Evolutionary conservation across 2,797 vertebrate species (phyloP), one percentile per base, ranked within the genome.

Genomic region (Glossophaga mutica): DNA sequence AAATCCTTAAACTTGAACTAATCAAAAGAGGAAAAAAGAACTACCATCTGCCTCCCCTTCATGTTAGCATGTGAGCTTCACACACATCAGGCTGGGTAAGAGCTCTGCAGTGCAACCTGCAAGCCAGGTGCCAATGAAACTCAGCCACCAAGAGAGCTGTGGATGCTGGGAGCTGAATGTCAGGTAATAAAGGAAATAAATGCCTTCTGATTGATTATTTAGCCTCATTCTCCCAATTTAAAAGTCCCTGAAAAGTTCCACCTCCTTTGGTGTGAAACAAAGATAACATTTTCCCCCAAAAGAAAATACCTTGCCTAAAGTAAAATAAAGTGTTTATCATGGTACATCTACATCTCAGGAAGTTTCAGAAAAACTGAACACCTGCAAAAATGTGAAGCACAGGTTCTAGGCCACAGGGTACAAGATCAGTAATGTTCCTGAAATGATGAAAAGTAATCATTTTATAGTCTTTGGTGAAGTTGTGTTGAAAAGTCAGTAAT

Each of bases 401-500:
- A 18, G 24, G 24, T 59, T 89, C 71, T 46, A 67, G 85, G 48
- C 55, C 42, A 52, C 29, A 50, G 37, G 42, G 62, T 48, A 19
- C 1, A 48, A 93, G n/a, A 77, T 29, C 46, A 92, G 32, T 62
- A 50, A 91, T 82, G 68, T 92, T 48, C 57, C 57, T 57, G 32
- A 94, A 84, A 95, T 81, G 87, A 87, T 34, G 44, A 92, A 65
- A 91, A 85, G 12, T 39, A 62, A 94, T 96, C 57, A 70, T 81
- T 77, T 94, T 93, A 81, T 8, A 95, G 94, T 78, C 74, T 92
- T 93, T 19, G 44, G 55, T 74, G 42, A 92, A 95, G 88, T 59
- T 94, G 76, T 88, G 92, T 84, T 90, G 70, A 87, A 96, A 97
- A 95, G 94, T 94, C 96, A 93, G 91, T 76, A 86, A 86, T 67